These are phyloP conservation scores for Dilophus febrilis DNA, from an alignment of 2,888 invertebrate genomes.

Conservation along the genomic window DNA sequence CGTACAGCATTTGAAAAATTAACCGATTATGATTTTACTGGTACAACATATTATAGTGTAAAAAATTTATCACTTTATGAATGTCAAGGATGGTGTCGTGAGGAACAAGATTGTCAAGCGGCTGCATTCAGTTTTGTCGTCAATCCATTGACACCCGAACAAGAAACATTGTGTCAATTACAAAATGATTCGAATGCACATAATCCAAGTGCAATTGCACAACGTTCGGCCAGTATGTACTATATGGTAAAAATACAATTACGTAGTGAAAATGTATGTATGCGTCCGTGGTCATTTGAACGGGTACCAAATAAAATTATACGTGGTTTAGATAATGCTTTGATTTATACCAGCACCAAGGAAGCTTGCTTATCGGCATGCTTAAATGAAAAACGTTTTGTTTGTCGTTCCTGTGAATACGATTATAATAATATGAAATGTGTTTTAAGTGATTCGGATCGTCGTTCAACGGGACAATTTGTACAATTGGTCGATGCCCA, in stretches of 20 bases:
- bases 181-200: conserved; percentile 86
- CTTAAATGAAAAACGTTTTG: conserved; percentile 82
- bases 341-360: conserved; percentile 85
- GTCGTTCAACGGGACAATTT: conserved; percentile 71
- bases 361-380: conserved; percentile 87
- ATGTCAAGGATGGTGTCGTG: conserved; percentile 89
- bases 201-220: conserved; percentile 70
- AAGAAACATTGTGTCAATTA: conserved; percentile 77
- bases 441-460: conserved; percentile 76
- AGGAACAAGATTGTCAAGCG: conserved; percentile 81
- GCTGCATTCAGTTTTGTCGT: conserved; percentile 87
- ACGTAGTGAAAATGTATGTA: conserved; percentile 78
- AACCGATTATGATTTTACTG: conserved; percentile 80
- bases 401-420: conserved; percentile 83
- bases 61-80: conserved; percentile 83
- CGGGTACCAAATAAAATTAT: conserved; percentile 85
- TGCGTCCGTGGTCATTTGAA: conserved; percentile 86
- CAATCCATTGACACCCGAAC: conserved; percentile 79
- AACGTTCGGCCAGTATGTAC: conserved; percentile 76
- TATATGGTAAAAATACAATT: conserved; percentile 83
- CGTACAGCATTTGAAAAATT: conserved; percentile 85
- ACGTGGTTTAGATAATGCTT: conserved; percentile 74
- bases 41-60: conserved; percentile 81
- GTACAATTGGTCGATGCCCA: conserved; percentile 82
- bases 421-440: conserved; percentile 87